These are phyloP conservation scores for Siderastrea radians DNA, from an alignment of 92 coral and sea anemone species.

Conservation along the genomic window DNA sequence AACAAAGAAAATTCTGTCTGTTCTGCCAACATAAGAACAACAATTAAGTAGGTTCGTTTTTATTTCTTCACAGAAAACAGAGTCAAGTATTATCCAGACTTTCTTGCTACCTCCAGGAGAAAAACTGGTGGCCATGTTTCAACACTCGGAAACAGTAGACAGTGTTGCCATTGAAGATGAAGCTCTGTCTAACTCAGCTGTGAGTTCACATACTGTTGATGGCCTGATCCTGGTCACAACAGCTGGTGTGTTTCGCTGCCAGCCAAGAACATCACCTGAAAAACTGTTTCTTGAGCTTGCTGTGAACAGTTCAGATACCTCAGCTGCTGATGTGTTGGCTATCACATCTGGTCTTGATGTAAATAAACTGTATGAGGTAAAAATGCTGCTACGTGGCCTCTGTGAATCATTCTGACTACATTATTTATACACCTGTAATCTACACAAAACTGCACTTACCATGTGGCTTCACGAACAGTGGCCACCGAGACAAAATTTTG, in stretches of 20 bases:
- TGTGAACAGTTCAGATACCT: slow-evolving; percentile 85
- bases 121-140: slow-evolving; percentile 83
- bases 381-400: neutral
- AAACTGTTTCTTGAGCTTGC: slow-evolving; percentile 96
- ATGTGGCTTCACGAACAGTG: too few species aligned
- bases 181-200: slow-evolving; percentile 19
- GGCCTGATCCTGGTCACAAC: slow-evolving; percentile 90
- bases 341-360: slow-evolving; percentile 96
- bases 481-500: too few species aligned
- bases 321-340: slow-evolving; percentile 97
- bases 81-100: slow-evolving; percentile 89
- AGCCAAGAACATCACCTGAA: slow-evolving; percentile 96
- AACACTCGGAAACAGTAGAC: slow-evolving; percentile 70
- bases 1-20: too few species aligned
- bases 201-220: slow-evolving; percentile 69
- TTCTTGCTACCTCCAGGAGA: slow-evolving; percentile 88
- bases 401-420: neutral
- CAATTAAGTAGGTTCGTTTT: neutral
- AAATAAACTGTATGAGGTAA: slow-evolving; percentile 87
- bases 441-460: too few species aligned
- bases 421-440: too few species aligned
- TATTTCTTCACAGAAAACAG: slow-evolving; percentile 60
- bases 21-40: too few species aligned
- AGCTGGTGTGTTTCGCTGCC: slow-evolving; percentile 86
- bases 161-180: slow-evolving; percentile 25